Conservation (phyloP, 2,888 invertebrate species). For the Ectemnius cavifrons region DNA sequence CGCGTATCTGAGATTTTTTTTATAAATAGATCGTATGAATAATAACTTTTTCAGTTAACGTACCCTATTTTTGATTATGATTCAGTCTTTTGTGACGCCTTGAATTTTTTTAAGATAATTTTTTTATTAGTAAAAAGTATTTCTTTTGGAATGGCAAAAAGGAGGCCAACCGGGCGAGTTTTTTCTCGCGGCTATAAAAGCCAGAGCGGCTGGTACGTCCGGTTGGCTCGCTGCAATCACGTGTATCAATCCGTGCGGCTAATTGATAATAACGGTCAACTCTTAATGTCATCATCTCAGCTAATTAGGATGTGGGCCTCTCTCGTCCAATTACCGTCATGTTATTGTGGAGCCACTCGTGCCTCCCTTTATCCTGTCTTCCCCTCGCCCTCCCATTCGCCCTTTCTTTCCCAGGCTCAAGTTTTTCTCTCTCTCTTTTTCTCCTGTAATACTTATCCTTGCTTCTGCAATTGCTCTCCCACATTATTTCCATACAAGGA, state of each 20-base stretch:
- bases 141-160: not conserved
- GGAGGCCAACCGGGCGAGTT: conserved; percentile 2
- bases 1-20: too few relatives aligned
- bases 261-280: conserved; percentile 73
- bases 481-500: too few relatives aligned
- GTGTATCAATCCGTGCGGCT: conserved; percentile 68
- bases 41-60: too few relatives aligned
- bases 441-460: not conserved
- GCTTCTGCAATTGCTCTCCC: too few relatives aligned
- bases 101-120: too few relatives aligned
- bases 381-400: conserved; percentile 23
- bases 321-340: conserved; percentile 71
- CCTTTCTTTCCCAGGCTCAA: conserved; percentile 8
- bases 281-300: conserved; percentile 68
- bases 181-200: conserved; percentile 50
- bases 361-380: conserved; percentile 63
- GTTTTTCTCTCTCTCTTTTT: conserved; percentile 8
- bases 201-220: conserved; percentile 43
- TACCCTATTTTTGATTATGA: too few relatives aligned
- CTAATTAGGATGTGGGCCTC: conserved; percentile 71
- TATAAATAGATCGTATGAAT: too few relatives aligned
- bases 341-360: conserved; percentile 69
- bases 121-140: too few relatives aligned
- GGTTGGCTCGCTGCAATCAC: conserved; percentile 45
- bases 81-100: too few relatives aligned